Base-by-base conservation (phyloP, 2,113 vertebrate species). In the Mesitornis unicolor region DNA sequence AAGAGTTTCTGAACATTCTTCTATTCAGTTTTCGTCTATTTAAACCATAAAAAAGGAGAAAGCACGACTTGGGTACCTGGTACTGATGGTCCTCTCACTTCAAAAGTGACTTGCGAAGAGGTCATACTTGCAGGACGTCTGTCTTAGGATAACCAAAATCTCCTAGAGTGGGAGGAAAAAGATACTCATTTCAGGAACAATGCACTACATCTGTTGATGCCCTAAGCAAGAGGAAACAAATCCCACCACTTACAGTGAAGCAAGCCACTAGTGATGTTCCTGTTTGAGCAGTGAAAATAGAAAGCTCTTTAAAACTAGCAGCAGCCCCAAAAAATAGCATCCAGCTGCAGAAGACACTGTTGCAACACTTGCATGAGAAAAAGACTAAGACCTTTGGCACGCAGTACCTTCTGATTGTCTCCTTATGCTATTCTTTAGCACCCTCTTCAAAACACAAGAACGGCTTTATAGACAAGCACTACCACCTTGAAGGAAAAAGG, bases 51-150 rank as follows among this genome's bases (percentile, higher is more conserved):
- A 31, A 76, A 84, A 80, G 12, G 8, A 88, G 9, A 84, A 82
- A 65, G 16, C 11, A 50, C 25, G 13, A 79, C 79, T 81, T 81
- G 36, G 70, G 91, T 98, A 99, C 99, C 99, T 98, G 98, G 97
- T 57, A 97, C 97, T 60, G 98, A 98, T n/a, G 97, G 90, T 96
- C 99, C 99, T 98, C 97, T 98, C 79, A 99, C 91, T 95, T 97
- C 91, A 96, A 99, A 98, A 57, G 98, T 99, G 84, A 99, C 98
- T 94, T 97, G 98, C 97, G 98, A 97, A 76, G 93, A 97, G 80
- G 98, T 98, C 99, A 99, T 99, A 67, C 43, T 97, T 98, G 95
- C 84, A 90, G 89, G 80, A 42, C 26, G 93, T 83, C 2, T 10
- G 54, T 82, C 89, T 77, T 53, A 63, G 20, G 33, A n/a, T 20